Base-by-base conservation (phyloP, 2,113 vertebrate genomes). In the Struthio camelus region DNA sequence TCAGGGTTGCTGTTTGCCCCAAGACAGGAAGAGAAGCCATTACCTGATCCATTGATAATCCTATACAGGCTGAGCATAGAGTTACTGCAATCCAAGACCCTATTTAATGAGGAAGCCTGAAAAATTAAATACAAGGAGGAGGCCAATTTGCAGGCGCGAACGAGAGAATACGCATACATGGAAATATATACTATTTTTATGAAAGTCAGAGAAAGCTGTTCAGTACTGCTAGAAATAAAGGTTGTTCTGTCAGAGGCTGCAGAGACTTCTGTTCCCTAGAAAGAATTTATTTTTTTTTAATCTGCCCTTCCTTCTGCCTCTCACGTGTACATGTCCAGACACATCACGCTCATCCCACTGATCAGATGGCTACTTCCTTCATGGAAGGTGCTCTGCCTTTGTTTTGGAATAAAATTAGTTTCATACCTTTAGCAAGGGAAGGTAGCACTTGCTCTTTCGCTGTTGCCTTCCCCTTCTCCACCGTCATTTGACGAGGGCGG, bases 11-110 rank as follows among this genome's bases (percentile, higher is more conserved):
- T 81, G 6, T 56, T 91, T 50, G 51, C 64, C 64, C 17, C 14
- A 9, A 54, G 40, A n/a, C 20, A 58, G 71, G 64, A 50, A 58
- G 51, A 67, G 42, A 79, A 85, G 59, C 42, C 73, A 50, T 22
- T 51, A 1, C 34, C 54, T 54, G 40, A 38, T n/a, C 69, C 70
- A 17, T 4, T 46, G 73, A 25, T n/a, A 44, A 19, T 30, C 46
- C 64, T 16, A 1, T 4, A 3, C 0, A 2, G 64, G 38, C 69
- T 67, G 59, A 73, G 23, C 9, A 2, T 34, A 12, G 2, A 1
- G 20, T 65, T 48, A n/a, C 5, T 1, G 16, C 28, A 53, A 38
- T 9, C 54, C 61, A 64, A n/a, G 61, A 28, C 66, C 48, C 30
- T 38, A n/a, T 32, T 81, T 34, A 66, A 53, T 12, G 48, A 93